Conservation (phyloP, 2,888 invertebrate genomes). For the Sisyra nigra region DNA sequence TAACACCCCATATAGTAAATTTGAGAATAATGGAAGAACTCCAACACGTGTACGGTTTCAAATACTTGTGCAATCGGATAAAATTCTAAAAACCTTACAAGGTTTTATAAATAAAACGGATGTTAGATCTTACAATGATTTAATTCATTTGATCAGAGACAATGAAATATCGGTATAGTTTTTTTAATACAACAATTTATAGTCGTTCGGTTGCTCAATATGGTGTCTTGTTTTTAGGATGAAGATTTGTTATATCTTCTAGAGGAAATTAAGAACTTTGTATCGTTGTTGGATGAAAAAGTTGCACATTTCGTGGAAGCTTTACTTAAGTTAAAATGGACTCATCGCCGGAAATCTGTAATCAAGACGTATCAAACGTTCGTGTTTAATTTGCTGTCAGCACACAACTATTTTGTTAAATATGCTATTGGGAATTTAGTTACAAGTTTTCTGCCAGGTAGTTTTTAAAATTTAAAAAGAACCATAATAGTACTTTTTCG, state of each 20-base stretch:
- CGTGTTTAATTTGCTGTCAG: constrained; percentile 46
- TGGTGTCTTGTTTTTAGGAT: constrained; percentile 28
- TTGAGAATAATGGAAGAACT: no score
- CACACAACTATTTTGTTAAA: constrained; percentile 47
- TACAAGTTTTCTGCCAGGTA: constrained; percentile 40
- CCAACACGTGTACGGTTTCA: no score
- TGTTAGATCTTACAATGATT: constrained; percentile 1
- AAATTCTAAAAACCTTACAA: no score
- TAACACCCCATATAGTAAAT: no score
- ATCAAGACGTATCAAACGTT: constrained; percentile 43
- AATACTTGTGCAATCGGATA: no score
- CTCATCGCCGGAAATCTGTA: constrained; percentile 29
- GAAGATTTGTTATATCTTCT: constrained; percentile 37
- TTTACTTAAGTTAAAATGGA: constrained; percentile 41
- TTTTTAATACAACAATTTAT: constrained; percentile 1
- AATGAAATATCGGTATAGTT: constrained; percentile 3
- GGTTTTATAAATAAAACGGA: background rate
- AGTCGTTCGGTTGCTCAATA: background rate
- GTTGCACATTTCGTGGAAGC: constrained; percentile 42
- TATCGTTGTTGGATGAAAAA: constrained; percentile 37
- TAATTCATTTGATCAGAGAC: background rate
- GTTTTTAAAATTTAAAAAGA: constrained; percentile 13
- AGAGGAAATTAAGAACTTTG: constrained; percentile 35
- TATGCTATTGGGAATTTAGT: constrained; percentile 43
- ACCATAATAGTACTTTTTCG: no score